phyloP scores from a whole-genome alignment of 1,140 invertebrate species.

The Manduca sexta region DNA sequence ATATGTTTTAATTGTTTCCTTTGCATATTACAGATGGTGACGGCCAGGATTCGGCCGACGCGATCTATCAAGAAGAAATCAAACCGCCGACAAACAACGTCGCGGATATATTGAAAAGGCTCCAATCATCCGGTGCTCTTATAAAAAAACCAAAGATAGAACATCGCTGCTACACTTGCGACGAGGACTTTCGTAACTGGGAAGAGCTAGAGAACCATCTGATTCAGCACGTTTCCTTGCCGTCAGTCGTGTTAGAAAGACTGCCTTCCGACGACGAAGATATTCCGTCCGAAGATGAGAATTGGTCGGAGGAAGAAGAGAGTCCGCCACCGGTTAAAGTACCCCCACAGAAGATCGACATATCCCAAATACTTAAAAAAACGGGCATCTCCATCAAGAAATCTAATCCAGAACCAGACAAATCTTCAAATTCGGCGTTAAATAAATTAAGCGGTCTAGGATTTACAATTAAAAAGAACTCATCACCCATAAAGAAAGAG shows the following conservation, averaged over 20 bases:
- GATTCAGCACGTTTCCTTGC: slow-evolving; percentile 54
- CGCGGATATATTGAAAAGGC: slow-evolving; percentile 39
- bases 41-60: slow-evolving; percentile 23
- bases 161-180: slow-evolving; percentile 47
- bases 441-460: slow-evolving; percentile 57
- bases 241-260: slow-evolving; percentile 45
- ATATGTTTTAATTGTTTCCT: too few relatives aligned
- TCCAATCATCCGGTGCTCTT: slow-evolving; percentile 50
- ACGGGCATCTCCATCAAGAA: slow-evolving; percentile 52
- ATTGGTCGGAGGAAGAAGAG: slow-evolving; percentile 62
- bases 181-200: slow-evolving; percentile 44
- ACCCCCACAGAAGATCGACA: slow-evolving; percentile 58
- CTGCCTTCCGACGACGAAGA: slow-evolving; percentile 64
- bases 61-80: slow-evolving; percentile 18
- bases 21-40: slow-evolving; percentile 31
- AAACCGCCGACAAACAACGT: slow-evolving; percentile 35
- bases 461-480: slow-evolving; percentile 62
- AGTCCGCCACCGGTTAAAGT: slow-evolving; percentile 8
- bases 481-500: slow-evolving; percentile 51
- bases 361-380: slow-evolving; percentile 55
- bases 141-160: slow-evolving; percentile 53
- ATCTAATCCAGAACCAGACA: slow-evolving; percentile 23
- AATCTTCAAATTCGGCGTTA: slow-evolving; percentile 40
- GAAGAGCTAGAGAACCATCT: slow-evolving; percentile 53
- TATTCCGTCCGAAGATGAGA: slow-evolving; percentile 47